These are phyloP conservation scores for Chlamydotis undulata DNA, from an alignment of 2,113 vertebrate species.

Conservation along the genomic window DNA sequence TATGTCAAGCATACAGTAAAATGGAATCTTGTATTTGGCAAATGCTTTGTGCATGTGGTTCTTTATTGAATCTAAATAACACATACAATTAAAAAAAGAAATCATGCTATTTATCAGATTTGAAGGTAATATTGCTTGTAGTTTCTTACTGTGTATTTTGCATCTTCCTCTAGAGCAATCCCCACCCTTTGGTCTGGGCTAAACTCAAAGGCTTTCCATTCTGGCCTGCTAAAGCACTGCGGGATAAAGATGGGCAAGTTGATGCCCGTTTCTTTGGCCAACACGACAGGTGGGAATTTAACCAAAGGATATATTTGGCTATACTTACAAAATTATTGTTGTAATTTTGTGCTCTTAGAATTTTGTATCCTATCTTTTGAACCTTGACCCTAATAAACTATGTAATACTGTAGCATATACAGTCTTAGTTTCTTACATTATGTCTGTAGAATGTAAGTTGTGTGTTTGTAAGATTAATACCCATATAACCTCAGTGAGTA, in stretches of 20 bases:
- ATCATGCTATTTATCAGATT: background rate
- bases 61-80: background rate
- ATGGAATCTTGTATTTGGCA: background rate
- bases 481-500: background rate
- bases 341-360: background rate
- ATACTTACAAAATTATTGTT: background rate
- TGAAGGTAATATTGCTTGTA: background rate
- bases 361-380: background rate
- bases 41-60: background rate
- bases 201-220: constrained; percentile 99
- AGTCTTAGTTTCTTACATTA: background rate
- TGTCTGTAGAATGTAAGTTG: background rate
- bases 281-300: constrained; percentile 89
- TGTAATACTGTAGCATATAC: background rate
- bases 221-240: constrained; percentile 97
- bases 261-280: constrained; percentile 98
- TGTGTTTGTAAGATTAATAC: background rate
- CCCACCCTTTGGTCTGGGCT: constrained; percentile 96
- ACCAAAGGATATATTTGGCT: background rate
- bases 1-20: background rate
- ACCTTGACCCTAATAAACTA: background rate
- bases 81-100: background rate
- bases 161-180: constrained; percentile 87
- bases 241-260: constrained; percentile 96
- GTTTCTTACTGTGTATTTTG: constrained; percentile 49